These are phyloP conservation scores for Matsumyia berberina DNA, from an alignment of 2,888 invertebrate genomes.

Conservation along the genomic window DNA sequence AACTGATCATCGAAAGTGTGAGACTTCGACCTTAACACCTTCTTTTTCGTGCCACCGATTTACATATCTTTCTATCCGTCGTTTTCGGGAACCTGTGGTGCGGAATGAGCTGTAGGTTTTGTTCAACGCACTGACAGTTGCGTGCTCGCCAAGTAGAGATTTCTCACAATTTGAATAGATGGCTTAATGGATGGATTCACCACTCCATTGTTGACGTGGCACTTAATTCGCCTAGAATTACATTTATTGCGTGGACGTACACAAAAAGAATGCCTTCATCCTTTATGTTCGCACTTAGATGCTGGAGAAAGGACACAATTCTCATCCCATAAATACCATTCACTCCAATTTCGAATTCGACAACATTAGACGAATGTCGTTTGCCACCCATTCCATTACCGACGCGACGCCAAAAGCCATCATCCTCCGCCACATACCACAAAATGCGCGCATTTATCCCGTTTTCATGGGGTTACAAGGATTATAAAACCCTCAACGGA, in stretches of 20 bases:
- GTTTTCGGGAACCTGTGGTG: too few species aligned
- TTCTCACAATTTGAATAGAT: too few species aligned
- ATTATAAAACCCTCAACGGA: slow-evolving; percentile 39
- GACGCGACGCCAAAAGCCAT: slow-evolving; percentile 43
- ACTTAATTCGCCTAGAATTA: slow-evolving; percentile 2
- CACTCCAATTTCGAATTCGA: slow-evolving; percentile 46
- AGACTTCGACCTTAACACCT: too few species aligned
- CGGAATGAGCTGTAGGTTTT: too few species aligned
- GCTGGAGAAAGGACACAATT: slow-evolving; percentile 31
- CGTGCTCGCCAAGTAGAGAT: too few species aligned
- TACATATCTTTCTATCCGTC: too few species aligned
- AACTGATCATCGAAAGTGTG: too few species aligned
- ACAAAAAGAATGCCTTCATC: slow-evolving; percentile 23
- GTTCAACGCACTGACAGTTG: too few species aligned
- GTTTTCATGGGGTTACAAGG: slow-evolving; percentile 42
- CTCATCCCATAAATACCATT: slow-evolving; percentile 52
- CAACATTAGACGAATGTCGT: slow-evolving; percentile 50
- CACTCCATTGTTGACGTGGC: slow-evolving; percentile 22
- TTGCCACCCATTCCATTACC: not conserved
- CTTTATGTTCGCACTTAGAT: slow-evolving; percentile 30
- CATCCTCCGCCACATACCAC: slow-evolving; percentile 2
- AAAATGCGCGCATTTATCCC: slow-evolving; percentile 8
- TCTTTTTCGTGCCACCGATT: too few species aligned
- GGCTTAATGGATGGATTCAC: not conserved
- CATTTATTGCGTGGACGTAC: slow-evolving; percentile 1